Percentiles rank a stretch among this genome's conserved stretches.
Conservation (phyloP, 2,888 invertebrate genomes). For the Drosophila meridiana region DNA sequence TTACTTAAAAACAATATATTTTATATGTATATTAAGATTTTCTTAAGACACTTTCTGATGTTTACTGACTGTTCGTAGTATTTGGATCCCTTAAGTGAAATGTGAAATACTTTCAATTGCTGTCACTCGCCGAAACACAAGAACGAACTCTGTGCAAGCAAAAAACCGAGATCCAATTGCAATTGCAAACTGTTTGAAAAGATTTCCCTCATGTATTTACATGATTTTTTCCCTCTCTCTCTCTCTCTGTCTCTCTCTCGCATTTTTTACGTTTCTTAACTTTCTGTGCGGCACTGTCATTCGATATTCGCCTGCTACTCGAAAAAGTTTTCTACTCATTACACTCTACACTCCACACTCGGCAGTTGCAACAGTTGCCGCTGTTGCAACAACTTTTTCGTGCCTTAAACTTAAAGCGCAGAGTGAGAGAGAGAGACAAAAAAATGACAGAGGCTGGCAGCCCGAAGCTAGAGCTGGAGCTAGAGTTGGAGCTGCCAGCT, state of each 20-base stretch:
- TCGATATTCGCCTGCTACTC: conserved; percentile 10
- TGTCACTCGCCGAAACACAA: background rate
- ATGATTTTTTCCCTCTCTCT: conserved; percentile 11
- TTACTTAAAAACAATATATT: background rate
- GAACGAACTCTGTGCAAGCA: background rate
- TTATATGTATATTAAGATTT: background rate
- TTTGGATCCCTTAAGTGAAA: background rate
- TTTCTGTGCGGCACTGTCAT: conserved; percentile 33
- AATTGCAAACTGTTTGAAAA: conserved; percentile 20
- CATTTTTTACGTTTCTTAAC: conserved; percentile 14
- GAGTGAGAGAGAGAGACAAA: background rate
- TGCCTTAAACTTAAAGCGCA: conserved; percentile 42
- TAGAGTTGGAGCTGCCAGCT: conserved; percentile 59
- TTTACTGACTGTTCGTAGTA: background rate
- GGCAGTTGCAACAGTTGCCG: conserved; percentile 22
- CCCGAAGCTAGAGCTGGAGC: conserved; percentile 16
- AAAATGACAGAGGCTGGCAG: background rate
- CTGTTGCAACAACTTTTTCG: conserved; percentile 46
- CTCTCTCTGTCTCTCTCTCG: background rate
- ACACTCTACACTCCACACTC: conserved; percentile 55
- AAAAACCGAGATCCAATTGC: conserved; percentile 10
- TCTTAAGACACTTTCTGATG: background rate
- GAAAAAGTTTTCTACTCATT: conserved; percentile 65
- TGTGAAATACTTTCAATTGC: background rate
- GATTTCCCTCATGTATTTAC: conserved; percentile 37